A percentile compares a stretch with the other conserved stretches of the same genome.
phyloP scores from a whole-genome alignment of 2,888 invertebrate species.

The Dynastes grantii region DNA sequence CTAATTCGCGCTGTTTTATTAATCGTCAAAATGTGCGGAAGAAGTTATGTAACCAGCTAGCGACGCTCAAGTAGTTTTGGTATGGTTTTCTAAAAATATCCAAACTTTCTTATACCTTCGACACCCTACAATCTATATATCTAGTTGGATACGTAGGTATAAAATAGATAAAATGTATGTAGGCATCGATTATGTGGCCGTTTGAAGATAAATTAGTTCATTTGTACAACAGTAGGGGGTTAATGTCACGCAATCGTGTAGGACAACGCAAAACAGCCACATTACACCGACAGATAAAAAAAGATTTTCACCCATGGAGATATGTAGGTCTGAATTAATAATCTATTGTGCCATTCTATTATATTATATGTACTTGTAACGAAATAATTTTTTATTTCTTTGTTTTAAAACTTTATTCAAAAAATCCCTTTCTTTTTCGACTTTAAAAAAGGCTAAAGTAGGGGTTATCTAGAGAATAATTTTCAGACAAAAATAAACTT shows the following conservation, averaged over 20 bases:
- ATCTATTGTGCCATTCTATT: background rate
- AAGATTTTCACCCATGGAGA: too few relatives aligned
- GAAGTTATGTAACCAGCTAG: background rate
- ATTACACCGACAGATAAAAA: constrained; percentile 45
- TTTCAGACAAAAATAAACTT: too few relatives aligned
- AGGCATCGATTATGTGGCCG: constrained; percentile 26
- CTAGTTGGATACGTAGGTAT: too few relatives aligned
- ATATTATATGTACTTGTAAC: too few relatives aligned
- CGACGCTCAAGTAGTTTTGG: background rate
- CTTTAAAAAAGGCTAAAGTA: too few relatives aligned
- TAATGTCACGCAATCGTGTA: constrained; percentile 55
- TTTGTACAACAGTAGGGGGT: constrained; percentile 55
- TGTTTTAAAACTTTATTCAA: too few relatives aligned
- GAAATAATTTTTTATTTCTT: too few relatives aligned
- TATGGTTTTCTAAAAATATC: background rate
- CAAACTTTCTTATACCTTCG: too few relatives aligned
- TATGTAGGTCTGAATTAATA: background rate
- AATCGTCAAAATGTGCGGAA: constrained; percentile 40
- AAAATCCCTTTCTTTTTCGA: too few relatives aligned
- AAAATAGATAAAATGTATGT: background rate
- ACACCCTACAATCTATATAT: too few relatives aligned
- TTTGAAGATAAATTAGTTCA: constrained; percentile 56
- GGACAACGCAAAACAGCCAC: constrained; percentile 53
- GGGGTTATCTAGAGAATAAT: too few relatives aligned
- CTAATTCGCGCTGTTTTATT: constrained; percentile 43